Evolutionary conservation across 2,888 invertebrate species (phyloP).

Genomic region (Isoperla grammatica): DNA sequence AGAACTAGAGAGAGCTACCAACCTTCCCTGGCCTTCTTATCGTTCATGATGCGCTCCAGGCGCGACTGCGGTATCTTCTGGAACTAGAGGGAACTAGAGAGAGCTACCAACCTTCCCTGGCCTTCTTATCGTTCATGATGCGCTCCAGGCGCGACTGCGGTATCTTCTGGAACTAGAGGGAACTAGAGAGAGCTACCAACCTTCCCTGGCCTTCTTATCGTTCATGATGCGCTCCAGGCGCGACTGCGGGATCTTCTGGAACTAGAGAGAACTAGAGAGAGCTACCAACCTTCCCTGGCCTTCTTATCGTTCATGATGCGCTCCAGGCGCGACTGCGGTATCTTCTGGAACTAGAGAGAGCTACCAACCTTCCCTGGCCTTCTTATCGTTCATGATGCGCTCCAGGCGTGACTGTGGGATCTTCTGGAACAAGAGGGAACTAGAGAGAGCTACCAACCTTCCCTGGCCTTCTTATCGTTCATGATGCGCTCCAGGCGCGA

Average conservation of each 20-base stretch:
- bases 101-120: conserved; percentile 42
- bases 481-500: conserved; percentile 43
- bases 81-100: too few relatives aligned
- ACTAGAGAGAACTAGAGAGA: too few relatives aligned
- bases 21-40: conserved; percentile 42
- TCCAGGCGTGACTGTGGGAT: conserved; percentile 42
- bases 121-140: conserved; percentile 42
- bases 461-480: conserved; percentile 41
- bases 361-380: conserved; percentile 42
- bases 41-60: conserved; percentile 43
- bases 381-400: conserved; percentile 42
- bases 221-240: conserved; percentile 43
- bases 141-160: conserved; percentile 42
- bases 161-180: conserved; percentile 44
- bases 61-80: conserved; percentile 42
- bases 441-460: too few relatives aligned
- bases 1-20: too few relatives aligned
- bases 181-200: too few relatives aligned
- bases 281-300: conserved; percentile 42
- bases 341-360: conserved; percentile 44
- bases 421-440: conserved; percentile 44
- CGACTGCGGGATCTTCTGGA: conserved; percentile 43
- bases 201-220: conserved; percentile 41
- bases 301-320: conserved; percentile 43
- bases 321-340: conserved; percentile 42